Evolutionary conservation across 1,140 invertebrate species (phyloP).

Genomic region (Heterodera carotae): DNA sequence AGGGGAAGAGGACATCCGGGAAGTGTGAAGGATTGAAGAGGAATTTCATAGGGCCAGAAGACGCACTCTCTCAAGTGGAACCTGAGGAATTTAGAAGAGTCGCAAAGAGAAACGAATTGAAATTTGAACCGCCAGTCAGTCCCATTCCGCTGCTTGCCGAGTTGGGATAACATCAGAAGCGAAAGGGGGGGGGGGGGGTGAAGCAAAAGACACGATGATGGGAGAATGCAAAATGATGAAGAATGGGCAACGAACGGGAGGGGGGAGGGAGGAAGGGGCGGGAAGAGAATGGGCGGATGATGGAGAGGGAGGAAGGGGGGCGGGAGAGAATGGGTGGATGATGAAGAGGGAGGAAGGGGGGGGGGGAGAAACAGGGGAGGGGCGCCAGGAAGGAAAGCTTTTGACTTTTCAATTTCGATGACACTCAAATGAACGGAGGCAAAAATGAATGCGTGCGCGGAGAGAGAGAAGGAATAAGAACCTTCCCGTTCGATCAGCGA

Average conservation of each 20-base stretch:
- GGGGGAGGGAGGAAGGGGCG: background rate
- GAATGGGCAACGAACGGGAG: too few species aligned
- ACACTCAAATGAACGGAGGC: background rate
- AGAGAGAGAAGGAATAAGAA: too few species aligned
- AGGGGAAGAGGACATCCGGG: too few species aligned
- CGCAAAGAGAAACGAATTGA: background rate
- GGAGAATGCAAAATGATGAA: background rate
- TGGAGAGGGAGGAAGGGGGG: too few species aligned
- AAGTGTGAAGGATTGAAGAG: background rate
- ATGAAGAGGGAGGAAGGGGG: background rate
- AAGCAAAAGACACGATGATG: too few species aligned
- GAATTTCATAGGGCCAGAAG: too few species aligned
- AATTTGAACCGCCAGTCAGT: background rate
- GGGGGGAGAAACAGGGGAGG: too few species aligned
- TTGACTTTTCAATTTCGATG: background rate
- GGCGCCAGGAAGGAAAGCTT: too few species aligned
- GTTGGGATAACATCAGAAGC: background rate
- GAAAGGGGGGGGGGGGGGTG: background rate
- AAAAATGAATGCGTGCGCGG: too few species aligned
- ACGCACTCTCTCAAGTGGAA: background rate
- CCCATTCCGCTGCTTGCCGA: background rate
- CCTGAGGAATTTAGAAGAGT: background rate
- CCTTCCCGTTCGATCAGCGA: background rate
- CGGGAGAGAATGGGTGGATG: background rate
- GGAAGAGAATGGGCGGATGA: too few species aligned